Percentiles rank a stretch among this genome's conserved stretches.
These are phyloP conservation scores for Origma solitaria DNA, from an alignment of 2,113 vertebrate genomes.

Conservation along the genomic window DNA sequence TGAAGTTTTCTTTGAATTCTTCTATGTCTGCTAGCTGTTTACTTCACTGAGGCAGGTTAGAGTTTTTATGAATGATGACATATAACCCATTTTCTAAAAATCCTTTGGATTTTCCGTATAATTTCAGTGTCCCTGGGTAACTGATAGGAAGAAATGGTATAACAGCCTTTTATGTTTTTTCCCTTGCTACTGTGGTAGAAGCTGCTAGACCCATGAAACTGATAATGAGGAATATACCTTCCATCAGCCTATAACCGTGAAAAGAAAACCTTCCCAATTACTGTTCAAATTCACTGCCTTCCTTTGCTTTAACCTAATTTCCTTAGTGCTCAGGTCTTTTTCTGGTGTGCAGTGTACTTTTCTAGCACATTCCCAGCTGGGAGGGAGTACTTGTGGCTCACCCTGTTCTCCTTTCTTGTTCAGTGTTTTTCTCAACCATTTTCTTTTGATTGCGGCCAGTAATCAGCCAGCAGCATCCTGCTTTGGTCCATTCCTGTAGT, in stretches of 20 bases:
- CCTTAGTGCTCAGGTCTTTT: not conserved
- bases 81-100: not conserved
- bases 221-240: not conserved
- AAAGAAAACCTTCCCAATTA: slow-evolving; percentile 6
- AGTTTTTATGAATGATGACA: not conserved
- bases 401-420: not conserved
- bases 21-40: not conserved
- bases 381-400: not conserved
- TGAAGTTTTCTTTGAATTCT: not conserved
- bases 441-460: not conserved
- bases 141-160: not conserved
- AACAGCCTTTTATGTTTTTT: not conserved
- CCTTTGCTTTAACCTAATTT: not conserved
- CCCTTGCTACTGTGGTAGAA: not conserved
- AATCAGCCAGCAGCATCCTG: not conserved
- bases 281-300: not conserved
- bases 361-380: not conserved
- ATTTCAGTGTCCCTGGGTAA: not conserved
- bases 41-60: not conserved
- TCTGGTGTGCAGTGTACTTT: not conserved
- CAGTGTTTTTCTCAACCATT: not conserved
- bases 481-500: not conserved
- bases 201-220: not conserved
- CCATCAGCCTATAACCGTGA: not conserved
- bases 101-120: not conserved